These are phyloP conservation scores for Zoanthus solanderi DNA, from an alignment of 92 coral and sea anemone species.

Conservation along the genomic window DNA sequence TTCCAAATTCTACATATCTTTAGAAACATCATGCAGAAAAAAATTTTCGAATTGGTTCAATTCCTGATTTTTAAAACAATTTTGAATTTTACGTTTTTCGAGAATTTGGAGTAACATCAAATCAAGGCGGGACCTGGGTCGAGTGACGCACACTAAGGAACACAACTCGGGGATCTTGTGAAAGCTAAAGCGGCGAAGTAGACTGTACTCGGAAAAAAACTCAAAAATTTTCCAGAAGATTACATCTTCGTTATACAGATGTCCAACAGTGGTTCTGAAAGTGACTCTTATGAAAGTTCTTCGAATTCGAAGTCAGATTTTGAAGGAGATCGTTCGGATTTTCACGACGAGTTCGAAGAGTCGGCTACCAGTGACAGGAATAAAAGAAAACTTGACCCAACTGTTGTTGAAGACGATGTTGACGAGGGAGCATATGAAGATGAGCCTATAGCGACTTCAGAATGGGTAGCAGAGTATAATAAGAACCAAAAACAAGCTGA, in stretches of 20 bases:
- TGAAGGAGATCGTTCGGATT: neutral
- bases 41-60: too few species aligned
- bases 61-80: too few species aligned
- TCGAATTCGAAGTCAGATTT: neutral
- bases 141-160: too few species aligned
- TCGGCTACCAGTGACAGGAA: neutral
- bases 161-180: too few species aligned
- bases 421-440: conserved; percentile 44
- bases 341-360: too few species aligned
- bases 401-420: conserved; percentile 26
- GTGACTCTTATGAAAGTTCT: neutral
- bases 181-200: too few species aligned
- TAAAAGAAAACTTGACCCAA: conserved; percentile 12
- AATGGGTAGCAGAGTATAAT: neutral
- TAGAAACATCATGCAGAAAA: too few species aligned
- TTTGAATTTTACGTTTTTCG: too few species aligned
- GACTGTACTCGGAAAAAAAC: too few species aligned
- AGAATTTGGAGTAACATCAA: too few species aligned
- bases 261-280: neutral
- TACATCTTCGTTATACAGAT: neutral
- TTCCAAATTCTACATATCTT: too few species aligned
- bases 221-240: neutral
- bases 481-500: conserved; percentile 12
- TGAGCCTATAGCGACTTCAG: conserved; percentile 23
- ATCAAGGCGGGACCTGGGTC: too few species aligned